Evolutionary conservation across 2,888 invertebrate species (phyloP).

Genomic region (Perizoma affinitatum): DNA sequence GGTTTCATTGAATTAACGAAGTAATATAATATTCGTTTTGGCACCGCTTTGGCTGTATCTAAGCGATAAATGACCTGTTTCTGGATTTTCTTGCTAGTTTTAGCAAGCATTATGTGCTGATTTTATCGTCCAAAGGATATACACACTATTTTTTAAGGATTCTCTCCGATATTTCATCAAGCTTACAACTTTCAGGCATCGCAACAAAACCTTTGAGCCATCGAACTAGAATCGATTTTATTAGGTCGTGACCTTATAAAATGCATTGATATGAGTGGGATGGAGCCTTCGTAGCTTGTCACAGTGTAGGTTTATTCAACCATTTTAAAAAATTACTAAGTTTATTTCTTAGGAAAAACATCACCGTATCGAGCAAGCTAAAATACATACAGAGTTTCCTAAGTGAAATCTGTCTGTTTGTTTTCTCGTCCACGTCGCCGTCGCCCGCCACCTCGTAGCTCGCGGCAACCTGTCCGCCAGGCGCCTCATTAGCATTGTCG

Average conservation of each 20-base stretch:
- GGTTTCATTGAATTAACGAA: conserved; percentile 25
- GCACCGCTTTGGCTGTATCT: conserved; percentile 11
- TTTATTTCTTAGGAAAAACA: not conserved
- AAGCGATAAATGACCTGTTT: conserved; percentile 6
- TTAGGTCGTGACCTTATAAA: not conserved
- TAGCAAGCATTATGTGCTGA: not conserved
- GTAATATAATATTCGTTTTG: conserved; percentile 20
- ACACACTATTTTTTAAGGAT: no score
- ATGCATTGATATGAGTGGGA: not conserved
- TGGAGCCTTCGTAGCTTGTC: not conserved
- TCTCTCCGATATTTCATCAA: no score
- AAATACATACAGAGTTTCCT: conserved; percentile 14
- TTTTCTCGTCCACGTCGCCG: conserved; percentile 19
- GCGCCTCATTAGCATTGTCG: conserved; percentile 58
- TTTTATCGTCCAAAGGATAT: no score
- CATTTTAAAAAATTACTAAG: not conserved
- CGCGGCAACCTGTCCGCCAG: conserved; percentile 48
- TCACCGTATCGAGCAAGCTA: conserved; percentile 10
- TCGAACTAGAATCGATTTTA: not conserved
- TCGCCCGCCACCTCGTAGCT: conserved; percentile 2
- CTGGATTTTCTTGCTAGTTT: conserved; percentile 5
- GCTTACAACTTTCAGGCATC: no score
- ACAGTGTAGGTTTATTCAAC: no score
- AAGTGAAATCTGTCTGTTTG: conserved; percentile 28
- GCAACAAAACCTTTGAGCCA: not conserved